Percentiles rank a stretch among this genome's conserved stretches.
Conservation (phyloP, 2,113 vertebrate species). For the Dipodomys ordii region DNA sequence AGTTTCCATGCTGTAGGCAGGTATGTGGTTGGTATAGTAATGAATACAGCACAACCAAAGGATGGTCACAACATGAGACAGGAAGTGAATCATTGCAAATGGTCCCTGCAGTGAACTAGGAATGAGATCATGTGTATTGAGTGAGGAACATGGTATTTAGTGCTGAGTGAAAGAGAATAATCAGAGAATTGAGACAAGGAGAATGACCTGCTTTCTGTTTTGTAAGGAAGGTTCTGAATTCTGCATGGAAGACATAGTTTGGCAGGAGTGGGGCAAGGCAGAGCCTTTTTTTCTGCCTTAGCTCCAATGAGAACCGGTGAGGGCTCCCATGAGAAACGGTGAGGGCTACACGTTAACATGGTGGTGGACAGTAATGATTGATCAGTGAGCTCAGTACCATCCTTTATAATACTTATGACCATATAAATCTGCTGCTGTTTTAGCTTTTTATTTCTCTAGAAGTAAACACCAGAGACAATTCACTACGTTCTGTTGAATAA, state of each 20-base stretch:
- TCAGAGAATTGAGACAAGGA: not conserved
- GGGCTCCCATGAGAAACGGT: not conserved
- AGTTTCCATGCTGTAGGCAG: not conserved
- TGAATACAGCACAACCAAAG: not conserved
- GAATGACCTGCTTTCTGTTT: not conserved
- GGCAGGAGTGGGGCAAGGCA: not conserved
- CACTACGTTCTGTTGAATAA: constrained; percentile 3
- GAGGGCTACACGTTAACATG: not conserved
- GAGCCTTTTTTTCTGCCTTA: not conserved
- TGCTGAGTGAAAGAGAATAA: not conserved
- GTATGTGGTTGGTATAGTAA: not conserved
- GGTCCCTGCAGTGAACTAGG: not conserved
- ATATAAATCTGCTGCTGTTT: not conserved
- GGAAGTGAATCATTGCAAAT: not conserved
- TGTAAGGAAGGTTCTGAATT: not conserved
- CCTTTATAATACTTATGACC: not conserved
- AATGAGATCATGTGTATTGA: too few species aligned
- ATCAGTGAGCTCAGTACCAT: not conserved
- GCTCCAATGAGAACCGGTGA: not conserved
- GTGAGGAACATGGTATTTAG: not conserved
- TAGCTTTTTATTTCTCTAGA: not conserved
- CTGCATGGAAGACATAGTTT: not conserved
- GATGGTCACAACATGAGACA: not conserved
- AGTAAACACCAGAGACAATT: not conserved
- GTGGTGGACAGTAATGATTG: not conserved